phyloP scores from a whole-genome alignment of 2,113 vertebrate species.

The Platichthys flesus region DNA sequence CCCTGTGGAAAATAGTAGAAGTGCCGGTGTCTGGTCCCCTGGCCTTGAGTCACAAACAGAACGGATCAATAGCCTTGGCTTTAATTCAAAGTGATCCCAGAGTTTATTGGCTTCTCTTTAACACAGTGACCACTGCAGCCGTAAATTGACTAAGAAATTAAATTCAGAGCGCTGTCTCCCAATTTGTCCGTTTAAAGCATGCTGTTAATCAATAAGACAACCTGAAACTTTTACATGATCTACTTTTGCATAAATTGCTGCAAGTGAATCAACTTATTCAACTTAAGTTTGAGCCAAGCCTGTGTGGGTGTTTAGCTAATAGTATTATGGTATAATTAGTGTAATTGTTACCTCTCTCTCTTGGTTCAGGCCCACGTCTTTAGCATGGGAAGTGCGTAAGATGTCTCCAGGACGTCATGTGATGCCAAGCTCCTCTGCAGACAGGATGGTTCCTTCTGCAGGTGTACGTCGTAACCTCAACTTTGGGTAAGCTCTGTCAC shows the following conservation, averaged over 20 bases:
- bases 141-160: slow-evolving; percentile 78
- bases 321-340: background rate
- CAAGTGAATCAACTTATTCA: slow-evolving; percentile 43
- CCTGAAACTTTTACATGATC: slow-evolving; percentile 49
- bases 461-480: slow-evolving; percentile 90
- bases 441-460: slow-evolving; percentile 90
- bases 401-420: slow-evolving; percentile 98
- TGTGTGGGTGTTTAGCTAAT: slow-evolving; percentile 25
- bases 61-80: slow-evolving; percentile 71
- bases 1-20: slow-evolving; percentile 49
- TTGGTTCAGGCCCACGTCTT: slow-evolving; percentile 90
- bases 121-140: slow-evolving; percentile 70
- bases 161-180: slow-evolving; percentile 56
- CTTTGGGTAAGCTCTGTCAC: slow-evolving; percentile 86
- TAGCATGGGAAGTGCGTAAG: slow-evolving; percentile 99
- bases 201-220: slow-evolving; percentile 65
- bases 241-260: slow-evolving; percentile 39
- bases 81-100: slow-evolving; percentile 73
- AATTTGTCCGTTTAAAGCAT: slow-evolving; percentile 52
- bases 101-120: slow-evolving; percentile 79
- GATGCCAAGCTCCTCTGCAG: slow-evolving; percentile 91
- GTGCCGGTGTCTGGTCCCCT: slow-evolving; percentile 56
- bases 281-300: slow-evolving; percentile 27
- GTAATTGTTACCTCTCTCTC: background rate
- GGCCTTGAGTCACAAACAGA: slow-evolving; percentile 66